phyloP scores from a whole-genome alignment of 2,113 vertebrate species.

The Cervus canadensis region DNA sequence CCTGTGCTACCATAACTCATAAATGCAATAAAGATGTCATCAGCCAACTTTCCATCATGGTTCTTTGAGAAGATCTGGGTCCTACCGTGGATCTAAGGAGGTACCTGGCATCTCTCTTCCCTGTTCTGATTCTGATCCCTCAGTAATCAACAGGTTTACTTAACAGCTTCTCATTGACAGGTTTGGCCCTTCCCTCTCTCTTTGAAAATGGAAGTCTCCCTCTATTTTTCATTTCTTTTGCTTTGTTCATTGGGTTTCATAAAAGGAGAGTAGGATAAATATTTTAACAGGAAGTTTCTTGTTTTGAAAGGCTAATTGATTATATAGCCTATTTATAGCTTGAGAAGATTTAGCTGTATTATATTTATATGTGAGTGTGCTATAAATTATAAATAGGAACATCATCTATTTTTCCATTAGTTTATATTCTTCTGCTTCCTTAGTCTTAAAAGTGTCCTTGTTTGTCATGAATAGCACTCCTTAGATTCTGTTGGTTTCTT shows the following conservation, averaged over 20 bases:
- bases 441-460: neutral
- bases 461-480: neutral
- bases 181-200: neutral
- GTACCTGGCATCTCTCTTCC: neutral
- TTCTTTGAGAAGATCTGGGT: neutral
- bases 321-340: slow-evolving; percentile 27
- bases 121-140: neutral
- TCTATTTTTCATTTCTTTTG: neutral
- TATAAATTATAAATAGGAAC: slow-evolving; percentile 37
- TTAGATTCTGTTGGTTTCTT: slow-evolving; percentile 40
- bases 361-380: neutral
- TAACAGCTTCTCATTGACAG: neutral
- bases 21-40: neutral
- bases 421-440: neutral
- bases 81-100: neutral
- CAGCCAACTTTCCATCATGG: neutral
- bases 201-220: neutral
- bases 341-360: slow-evolving; percentile 26
- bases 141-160: neutral
- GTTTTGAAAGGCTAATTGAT: neutral
- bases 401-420: neutral
- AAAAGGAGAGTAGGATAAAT: neutral
- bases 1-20: neutral
- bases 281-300: slow-evolving; percentile 42
- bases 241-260: neutral